Conservation (phyloP, 2,797 vertebrate species). For the Manis javanica region DNA sequence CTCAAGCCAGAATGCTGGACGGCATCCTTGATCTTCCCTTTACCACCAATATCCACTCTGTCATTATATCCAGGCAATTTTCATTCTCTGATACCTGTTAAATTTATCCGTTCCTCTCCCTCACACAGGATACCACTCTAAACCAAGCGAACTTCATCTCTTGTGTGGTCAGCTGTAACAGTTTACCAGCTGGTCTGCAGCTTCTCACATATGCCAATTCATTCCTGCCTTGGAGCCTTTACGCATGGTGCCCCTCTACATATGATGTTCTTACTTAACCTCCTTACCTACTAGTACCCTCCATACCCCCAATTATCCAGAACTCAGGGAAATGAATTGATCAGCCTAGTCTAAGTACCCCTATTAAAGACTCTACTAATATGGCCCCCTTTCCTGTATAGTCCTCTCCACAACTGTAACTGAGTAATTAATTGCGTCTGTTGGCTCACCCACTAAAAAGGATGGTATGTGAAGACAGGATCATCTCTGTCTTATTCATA, state of each 20-base stretch:
- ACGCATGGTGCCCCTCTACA: neutral
- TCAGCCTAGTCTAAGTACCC: neutral
- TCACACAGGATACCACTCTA: neutral
- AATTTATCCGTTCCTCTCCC: neutral
- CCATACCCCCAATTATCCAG: neutral
- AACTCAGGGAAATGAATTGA: neutral
- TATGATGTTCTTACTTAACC: neutral
- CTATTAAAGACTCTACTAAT: neutral
- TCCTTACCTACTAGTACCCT: neutral
- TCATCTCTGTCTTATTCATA: neutral
- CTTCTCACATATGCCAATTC: conserved; percentile 25
- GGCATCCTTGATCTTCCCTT: neutral
- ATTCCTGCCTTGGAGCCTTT: neutral
- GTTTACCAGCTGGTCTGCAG: neutral
- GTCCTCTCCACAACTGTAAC: neutral
- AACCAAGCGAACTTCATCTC: neutral
- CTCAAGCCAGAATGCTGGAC: neutral
- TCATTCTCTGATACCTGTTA: neutral
- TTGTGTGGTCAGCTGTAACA: neutral
- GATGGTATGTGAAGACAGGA: neutral
- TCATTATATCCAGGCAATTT: neutral
- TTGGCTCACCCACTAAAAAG: neutral
- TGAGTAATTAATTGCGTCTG: neutral
- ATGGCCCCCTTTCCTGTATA: neutral
- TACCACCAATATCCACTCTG: neutral